phyloP scores from a whole-genome alignment of 2,888 invertebrate species.

The Baccha elongata region DNA sequence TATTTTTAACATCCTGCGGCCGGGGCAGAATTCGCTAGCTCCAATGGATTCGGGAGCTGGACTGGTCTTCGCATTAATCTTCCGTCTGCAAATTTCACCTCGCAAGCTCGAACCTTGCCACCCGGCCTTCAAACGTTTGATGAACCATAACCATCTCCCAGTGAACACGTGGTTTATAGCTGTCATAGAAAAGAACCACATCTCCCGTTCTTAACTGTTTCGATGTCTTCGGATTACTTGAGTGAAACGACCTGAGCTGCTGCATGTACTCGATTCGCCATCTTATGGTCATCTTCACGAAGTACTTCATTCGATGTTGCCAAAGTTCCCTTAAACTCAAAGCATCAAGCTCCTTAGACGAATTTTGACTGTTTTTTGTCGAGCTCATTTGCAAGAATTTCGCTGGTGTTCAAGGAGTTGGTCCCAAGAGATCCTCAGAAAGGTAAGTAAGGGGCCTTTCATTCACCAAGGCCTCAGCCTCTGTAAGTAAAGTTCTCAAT shows the following conservation, averaged over 20 bases:
- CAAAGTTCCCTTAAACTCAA: slow-evolving; percentile 14
- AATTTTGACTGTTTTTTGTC: no score
- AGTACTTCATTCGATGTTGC: slow-evolving; percentile 34
- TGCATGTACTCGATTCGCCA: slow-evolving; percentile 43
- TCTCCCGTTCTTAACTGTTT: slow-evolving; percentile 22
- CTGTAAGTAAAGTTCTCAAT: no score
- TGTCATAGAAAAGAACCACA: slow-evolving; percentile 35
- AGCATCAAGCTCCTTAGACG: no score
- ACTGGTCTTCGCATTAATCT: slow-evolving; percentile 11
- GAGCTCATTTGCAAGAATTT: no score
- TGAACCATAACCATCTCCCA: slow-evolving; percentile 36
- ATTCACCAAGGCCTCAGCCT: no score
- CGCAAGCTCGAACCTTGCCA: slow-evolving; percentile 36
- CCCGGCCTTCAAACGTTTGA: slow-evolving; percentile 34
- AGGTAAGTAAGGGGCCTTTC: no score
- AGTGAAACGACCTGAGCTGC: slow-evolving; percentile 44
- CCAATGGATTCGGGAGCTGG: slow-evolving; percentile 9
- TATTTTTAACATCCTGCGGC: slow-evolving; percentile 17
- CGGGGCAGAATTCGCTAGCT: no score
- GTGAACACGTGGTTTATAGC: slow-evolving; percentile 10
- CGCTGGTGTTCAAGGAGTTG: no score
- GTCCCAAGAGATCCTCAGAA: no score
- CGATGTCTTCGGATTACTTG: slow-evolving; percentile 16
- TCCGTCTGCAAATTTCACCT: slow-evolving; percentile 18
- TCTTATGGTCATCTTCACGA: slow-evolving; percentile 15